A percentile compares a stretch with the other conserved stretches of the same genome.
Evolutionary conservation across 2,888 invertebrate genomes (phyloP).

Genomic region (Anagyrus pseudococci): DNA sequence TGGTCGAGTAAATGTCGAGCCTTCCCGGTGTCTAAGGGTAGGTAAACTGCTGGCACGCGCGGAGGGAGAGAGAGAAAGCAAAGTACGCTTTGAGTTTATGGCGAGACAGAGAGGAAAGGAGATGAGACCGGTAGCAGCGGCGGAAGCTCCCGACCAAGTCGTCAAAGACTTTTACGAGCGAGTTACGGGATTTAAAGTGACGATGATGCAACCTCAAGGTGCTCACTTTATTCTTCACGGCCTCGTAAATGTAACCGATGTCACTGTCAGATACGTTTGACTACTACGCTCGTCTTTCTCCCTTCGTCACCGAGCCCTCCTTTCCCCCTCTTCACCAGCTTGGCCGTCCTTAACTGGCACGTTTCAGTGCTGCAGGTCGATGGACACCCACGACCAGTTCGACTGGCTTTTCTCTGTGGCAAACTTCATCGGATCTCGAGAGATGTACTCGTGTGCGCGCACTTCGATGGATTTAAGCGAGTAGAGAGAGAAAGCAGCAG

Average conservation of each 20-base stretch:
- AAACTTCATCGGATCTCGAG: constrained; percentile 2
- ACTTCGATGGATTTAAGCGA: constrained; percentile 17
- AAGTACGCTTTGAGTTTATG: constrained; percentile 52
- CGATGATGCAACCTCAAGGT: constrained; percentile 63
- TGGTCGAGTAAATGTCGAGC: constrained; percentile 56
- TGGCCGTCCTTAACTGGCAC: background rate
- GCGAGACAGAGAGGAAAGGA: constrained; percentile 35
- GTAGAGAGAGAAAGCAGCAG: constrained; percentile 3
- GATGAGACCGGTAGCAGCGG: constrained; percentile 42
- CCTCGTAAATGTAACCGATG: constrained; percentile 62
- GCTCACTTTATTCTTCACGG: constrained; percentile 61
- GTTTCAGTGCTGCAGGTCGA: background rate
- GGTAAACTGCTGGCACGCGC: no score
- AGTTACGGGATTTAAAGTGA: constrained; percentile 63
- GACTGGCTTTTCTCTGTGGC: background rate
- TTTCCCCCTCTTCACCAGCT: background rate
- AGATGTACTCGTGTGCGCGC: background rate
- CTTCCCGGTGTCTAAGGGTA: no score
- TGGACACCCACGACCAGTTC: background rate
- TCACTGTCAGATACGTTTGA: constrained; percentile 58
- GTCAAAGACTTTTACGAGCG: constrained; percentile 62
- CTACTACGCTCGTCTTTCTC: constrained; percentile 23
- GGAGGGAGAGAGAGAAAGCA: constrained; percentile 29
- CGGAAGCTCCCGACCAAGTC: constrained; percentile 53
- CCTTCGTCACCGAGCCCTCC: constrained; percentile 4